Conservation (phyloP, 2,797 vertebrate species). For the Crenuchus spilurus region DNA sequence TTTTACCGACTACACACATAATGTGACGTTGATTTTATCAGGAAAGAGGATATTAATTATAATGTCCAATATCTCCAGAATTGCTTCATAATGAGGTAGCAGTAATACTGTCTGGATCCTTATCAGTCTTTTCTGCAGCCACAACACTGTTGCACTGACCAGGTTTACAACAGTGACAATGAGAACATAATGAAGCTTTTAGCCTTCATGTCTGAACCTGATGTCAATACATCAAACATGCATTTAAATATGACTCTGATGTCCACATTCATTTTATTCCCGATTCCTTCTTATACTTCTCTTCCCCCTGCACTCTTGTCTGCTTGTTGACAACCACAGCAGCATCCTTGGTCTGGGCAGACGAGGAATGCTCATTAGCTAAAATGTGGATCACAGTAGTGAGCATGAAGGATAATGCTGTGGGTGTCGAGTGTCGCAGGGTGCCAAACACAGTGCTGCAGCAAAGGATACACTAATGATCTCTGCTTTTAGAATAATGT, state of each 20-base stretch:
- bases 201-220: not conserved
- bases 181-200: not conserved
- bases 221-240: not conserved
- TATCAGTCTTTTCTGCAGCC: slow-evolving; percentile 75
- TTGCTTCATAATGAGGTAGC: not conserved
- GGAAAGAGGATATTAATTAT: not conserved
- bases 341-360: not conserved
- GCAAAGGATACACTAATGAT: slow-evolving; percentile 8
- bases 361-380: slow-evolving; percentile 17
- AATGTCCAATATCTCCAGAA: not conserved
- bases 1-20: not conserved
- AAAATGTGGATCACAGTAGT: slow-evolving; percentile 18
- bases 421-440: slow-evolving; percentile 11
- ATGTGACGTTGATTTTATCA: not conserved
- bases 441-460: not conserved
- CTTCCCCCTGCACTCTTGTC: not conserved
- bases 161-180: slow-evolving; percentile 55
- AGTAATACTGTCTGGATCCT: slow-evolving; percentile 67
- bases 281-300: not conserved
- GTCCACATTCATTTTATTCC: not conserved
- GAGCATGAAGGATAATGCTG: not conserved
- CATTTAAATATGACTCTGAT: not conserved
- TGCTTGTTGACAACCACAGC: slow-evolving; percentile 19
- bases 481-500: slow-evolving; percentile 27
- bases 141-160: slow-evolving; percentile 69